Conservation (phyloP, 2,797 vertebrate species). For the Parauchenoglanis punctatus region DNA sequence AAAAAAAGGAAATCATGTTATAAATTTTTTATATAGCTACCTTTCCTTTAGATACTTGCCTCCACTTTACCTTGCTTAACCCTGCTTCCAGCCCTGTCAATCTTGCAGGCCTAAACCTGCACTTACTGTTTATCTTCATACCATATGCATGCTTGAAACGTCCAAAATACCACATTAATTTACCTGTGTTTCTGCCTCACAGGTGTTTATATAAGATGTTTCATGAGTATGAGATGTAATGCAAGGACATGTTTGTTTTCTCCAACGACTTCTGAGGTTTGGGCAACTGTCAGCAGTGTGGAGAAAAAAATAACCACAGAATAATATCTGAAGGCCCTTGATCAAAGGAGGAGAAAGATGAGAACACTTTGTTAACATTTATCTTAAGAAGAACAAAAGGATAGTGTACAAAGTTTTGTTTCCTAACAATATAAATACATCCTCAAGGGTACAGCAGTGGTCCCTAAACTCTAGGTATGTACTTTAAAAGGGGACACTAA, state of each 20-base stretch:
- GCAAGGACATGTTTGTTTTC: slow-evolving; percentile 51
- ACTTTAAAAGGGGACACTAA: too few species aligned
- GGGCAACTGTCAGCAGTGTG: slow-evolving; percentile 34
- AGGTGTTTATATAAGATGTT: slow-evolving; percentile 56
- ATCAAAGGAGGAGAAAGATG: slow-evolving; percentile 37
- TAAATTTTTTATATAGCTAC: not conserved
- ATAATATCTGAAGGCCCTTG: slow-evolving; percentile 27
- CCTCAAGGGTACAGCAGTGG: not conserved
- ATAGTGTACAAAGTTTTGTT: not conserved
- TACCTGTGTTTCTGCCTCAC: slow-evolving; percentile 43
- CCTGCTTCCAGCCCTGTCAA: slow-evolving; percentile 27
- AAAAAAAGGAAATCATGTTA: not conserved
- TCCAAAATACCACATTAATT: slow-evolving; percentile 56
- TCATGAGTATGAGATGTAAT: slow-evolving; percentile 37
- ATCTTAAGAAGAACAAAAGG: not conserved
- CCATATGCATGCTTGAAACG: slow-evolving; percentile 50
- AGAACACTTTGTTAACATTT: not conserved
- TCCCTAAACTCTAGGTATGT: not conserved
- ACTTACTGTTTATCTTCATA: slow-evolving; percentile 42
- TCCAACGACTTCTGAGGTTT: slow-evolving; percentile 27
- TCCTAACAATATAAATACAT: not conserved
- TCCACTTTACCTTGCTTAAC: slow-evolving; percentile 21
- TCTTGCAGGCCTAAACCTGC: slow-evolving; percentile 48
- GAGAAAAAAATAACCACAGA: slow-evolving; percentile 14
- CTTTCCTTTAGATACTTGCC: not conserved